Evolutionary conservation across 2,888 invertebrate genomes (phyloP).

Genomic region (Gastracanthus pulcherrimus): DNA sequence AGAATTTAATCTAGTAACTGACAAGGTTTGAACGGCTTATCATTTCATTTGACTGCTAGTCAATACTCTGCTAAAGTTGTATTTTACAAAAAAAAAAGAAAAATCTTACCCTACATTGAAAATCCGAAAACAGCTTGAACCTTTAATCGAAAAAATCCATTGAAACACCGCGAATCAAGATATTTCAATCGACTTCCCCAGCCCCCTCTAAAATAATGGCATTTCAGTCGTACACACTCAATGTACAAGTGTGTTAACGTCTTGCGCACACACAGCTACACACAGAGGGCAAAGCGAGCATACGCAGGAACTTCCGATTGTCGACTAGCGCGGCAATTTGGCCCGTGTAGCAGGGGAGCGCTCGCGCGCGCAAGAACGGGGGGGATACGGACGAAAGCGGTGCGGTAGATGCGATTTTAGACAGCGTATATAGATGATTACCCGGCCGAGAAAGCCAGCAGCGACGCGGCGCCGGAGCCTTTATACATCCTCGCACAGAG

Average conservation of each 20-base stretch:
- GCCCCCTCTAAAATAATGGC: neutral
- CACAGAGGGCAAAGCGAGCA: neutral
- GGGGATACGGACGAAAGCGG: neutral
- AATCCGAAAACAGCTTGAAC: too few species aligned
- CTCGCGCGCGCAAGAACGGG: neutral
- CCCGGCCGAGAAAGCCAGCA: too few species aligned
- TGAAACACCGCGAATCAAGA: neutral
- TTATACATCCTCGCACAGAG: constrained; percentile 1
- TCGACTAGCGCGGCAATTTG: constrained; percentile 18
- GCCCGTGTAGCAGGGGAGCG: neutral
- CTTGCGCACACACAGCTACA: neutral
- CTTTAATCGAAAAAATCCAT: too few species aligned
- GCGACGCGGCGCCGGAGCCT: neutral
- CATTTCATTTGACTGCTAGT: neutral
- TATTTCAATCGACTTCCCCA: neutral
- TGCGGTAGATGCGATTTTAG: constrained; percentile 17
- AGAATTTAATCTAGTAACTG: too few species aligned
- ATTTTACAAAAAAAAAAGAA: too few species aligned
- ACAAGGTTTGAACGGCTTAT: neutral
- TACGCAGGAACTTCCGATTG: constrained; percentile 23
- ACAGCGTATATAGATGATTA: constrained; percentile 21
- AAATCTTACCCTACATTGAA: too few species aligned
- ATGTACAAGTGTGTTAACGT: neutral
- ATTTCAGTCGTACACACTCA: neutral
- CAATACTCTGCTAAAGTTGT: too few species aligned